A percentile compares a stretch with the other conserved stretches of the same genome.
Conservation (phyloP, 1,140 invertebrate species). For the Lepidurus apus region DNA sequence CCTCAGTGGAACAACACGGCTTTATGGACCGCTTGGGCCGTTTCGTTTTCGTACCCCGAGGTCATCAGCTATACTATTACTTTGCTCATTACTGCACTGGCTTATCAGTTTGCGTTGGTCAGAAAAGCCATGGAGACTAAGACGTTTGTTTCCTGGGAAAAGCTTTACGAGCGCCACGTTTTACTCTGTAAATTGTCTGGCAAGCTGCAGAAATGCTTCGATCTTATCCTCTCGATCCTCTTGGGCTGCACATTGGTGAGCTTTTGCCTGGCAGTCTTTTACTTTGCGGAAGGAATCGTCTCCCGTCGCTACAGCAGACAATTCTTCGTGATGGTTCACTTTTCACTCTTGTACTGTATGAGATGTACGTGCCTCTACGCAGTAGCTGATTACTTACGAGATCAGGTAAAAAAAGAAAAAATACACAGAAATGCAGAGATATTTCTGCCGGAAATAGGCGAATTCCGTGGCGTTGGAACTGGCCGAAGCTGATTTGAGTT, state of each 20-base stretch:
- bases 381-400: neutral
- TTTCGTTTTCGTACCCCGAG: too few species aligned
- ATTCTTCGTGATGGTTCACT: neutral
- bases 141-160: neutral
- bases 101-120: neutral
- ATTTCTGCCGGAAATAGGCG: neutral
- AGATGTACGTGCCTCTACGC: neutral
- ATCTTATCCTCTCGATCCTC: neutral
- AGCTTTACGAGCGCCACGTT: neutral
- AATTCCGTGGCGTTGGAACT: neutral
- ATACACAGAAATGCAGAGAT: neutral
- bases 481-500: neutral
- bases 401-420: neutral
- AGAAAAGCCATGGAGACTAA: too few species aligned
- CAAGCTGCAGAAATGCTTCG: neutral
- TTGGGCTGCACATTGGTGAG: neutral
- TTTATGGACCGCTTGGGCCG: too few species aligned
- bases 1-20: too few species aligned
- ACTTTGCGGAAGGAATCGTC: neutral
- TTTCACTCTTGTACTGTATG: neutral
- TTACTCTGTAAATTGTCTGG: neutral
- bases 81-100: neutral
- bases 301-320: neutral
- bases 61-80: neutral
- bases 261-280: neutral